Percentiles rank a stretch among this genome's conserved stretches.
Evolutionary conservation across 2,797 vertebrate genomes (phyloP).

Genomic region (Xiphophorus birchmanni): DNA sequence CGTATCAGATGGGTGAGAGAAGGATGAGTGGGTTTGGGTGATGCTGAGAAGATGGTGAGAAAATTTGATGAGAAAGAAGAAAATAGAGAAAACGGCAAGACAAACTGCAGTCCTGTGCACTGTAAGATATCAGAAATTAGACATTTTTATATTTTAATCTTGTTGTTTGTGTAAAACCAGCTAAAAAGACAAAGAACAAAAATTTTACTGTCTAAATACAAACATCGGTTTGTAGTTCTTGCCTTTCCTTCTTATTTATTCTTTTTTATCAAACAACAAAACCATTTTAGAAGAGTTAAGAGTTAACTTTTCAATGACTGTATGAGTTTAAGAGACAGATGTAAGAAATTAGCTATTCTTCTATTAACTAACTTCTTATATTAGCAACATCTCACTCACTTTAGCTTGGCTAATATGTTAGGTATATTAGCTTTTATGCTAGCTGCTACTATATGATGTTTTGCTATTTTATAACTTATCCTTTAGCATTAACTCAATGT

Average conservation of each 20-base stretch:
- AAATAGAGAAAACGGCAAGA: conserved; percentile 3
- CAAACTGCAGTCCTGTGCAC: conserved; percentile 21
- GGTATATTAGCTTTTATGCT: neutral
- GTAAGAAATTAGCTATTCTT: neutral
- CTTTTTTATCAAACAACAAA: neutral
- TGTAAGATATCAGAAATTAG: neutral
- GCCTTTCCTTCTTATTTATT: neutral
- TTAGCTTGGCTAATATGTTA: neutral
- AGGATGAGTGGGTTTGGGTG: conserved; percentile 26
- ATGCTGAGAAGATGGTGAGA: conserved; percentile 10
- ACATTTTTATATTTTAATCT: neutral
- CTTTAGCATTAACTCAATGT: neutral
- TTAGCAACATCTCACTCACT: neutral
- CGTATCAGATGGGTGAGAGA: conserved; percentile 29
- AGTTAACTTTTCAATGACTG: too few relatives aligned
- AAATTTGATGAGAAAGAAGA: conserved; percentile 16
- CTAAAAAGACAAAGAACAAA: neutral
- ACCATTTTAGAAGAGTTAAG: neutral
- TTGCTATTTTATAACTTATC: neutral
- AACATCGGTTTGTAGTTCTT: neutral
- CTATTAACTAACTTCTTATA: neutral
- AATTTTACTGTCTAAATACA: neutral
- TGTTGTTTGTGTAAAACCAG: neutral
- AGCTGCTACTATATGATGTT: neutral
- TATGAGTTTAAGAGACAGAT: too few relatives aligned